Evolutionary conservation across 2,797 vertebrate genomes (phyloP).

Genomic region (Benthosema pterotum): DNA sequence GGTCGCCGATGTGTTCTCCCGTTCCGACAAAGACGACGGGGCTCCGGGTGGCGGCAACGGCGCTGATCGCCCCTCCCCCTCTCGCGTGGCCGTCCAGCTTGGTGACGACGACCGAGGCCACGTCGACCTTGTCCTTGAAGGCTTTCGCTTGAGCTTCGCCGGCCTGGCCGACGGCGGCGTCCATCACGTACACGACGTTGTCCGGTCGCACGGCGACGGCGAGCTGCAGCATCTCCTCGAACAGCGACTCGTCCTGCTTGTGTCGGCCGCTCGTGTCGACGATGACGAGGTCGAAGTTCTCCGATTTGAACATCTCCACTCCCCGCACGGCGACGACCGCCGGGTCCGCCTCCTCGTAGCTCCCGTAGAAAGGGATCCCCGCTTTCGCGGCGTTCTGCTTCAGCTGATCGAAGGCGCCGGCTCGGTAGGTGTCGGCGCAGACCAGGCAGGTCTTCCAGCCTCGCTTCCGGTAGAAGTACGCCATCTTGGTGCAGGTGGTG

Average conservation of each 20-base stretch:
- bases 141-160: too few relatives aligned
- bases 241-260: conserved; percentile 96
- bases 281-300: conserved; percentile 99
- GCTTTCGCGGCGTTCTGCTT: too few relatives aligned
- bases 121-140: too few relatives aligned
- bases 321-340: conserved; percentile 95
- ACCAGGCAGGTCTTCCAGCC: conserved; percentile 99
- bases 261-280: conserved; percentile 98
- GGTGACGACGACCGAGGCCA: conserved; percentile 96
- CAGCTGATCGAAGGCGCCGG: conserved; percentile 93
- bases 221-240: conserved; percentile 99
- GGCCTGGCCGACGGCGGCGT: too few relatives aligned
- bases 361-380: too few relatives aligned
- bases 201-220: conserved; percentile 99
- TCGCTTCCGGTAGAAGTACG: conserved; percentile 98
- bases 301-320: conserved; percentile 96
- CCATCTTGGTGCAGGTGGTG: conserved; percentile 98
- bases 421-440: too few relatives aligned
- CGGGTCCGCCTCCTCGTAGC: too few relatives aligned
- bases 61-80: conserved; percentile 98
- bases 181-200: conserved; percentile 98
- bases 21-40: conserved; percentile 99
- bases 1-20: conserved; percentile 98
- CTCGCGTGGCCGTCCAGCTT: conserved; percentile 98
- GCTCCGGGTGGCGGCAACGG: too few relatives aligned